Base-by-base conservation (phyloP, 2,888 invertebrate genomes). In the Ptilodon capucinus region DNA sequence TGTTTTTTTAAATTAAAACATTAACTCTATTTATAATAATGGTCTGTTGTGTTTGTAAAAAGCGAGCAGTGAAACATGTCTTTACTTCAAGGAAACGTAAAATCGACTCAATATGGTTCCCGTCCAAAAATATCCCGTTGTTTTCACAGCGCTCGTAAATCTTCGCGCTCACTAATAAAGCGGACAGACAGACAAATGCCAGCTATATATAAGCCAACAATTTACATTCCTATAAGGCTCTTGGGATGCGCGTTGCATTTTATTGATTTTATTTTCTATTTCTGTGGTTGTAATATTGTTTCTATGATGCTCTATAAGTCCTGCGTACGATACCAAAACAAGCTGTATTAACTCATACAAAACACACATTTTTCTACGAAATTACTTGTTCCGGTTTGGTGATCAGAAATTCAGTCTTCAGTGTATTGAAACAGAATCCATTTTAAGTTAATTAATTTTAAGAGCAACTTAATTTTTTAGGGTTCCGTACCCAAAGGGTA, bases 171-270 rank as follows among this genome's bases (percentile, higher is more conserved):
- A 74, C 78, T 77, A 85, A 84, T 83, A 84, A 83, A 84, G 71
- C 64, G 71, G 84, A 83, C 83, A 75, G 74, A 74, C 80, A 79
- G 81, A 85, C 84, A 84, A 84, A 86, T 83, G 82, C 61, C 57
- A 62, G 60, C 68, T 71, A 68, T 68, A 65, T 68, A 69, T 73
- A 71, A 65, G 69, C 72, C 62, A 63, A 81, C 82, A 81, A 83
- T 85, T 85, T 83, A 84, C 74, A 86, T 86, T 85, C 82, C 68
- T 66, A 23, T 40, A 48, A 54, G 57, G 57, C 66, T 51, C 58
- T 32, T 32, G 60, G 57, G 66, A 64, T 40, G 46, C 58, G 62
- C 57, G 52, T 46, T 52, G 32, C 42, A 30, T 50, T 35, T 45
- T 40, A 40, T 17, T 45, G 40, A 32, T 36, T 21, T 13, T n/a